Base-by-base conservation (phyloP, 1,140 invertebrate species). In the Scaptomyza hsui region DNA sequence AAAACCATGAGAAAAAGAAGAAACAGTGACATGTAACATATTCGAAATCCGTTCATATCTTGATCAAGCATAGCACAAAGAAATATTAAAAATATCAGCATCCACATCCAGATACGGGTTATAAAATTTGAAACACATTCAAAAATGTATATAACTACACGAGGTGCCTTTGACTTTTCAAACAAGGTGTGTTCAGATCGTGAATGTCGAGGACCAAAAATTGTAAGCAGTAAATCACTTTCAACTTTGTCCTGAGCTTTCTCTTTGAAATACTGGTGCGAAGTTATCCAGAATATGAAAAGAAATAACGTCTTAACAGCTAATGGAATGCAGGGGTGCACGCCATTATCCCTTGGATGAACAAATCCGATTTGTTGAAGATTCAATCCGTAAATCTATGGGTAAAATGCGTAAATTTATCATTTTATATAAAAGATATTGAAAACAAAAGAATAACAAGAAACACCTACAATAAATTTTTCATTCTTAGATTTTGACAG, bases 1-100 rank as follows among this genome's bases (percentile, higher is more conserved):
- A 99, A 99, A 61, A 96, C 95, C 39, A 98, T 93, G 47, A 99
- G 94, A 90, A 99, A 99, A 7, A 96, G 93, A 10, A 99, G 94
- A 90, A 99, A 99, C 2, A 99, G 93, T 21, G 96, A 95, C 97
- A 99, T 99, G 83, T 99, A 99, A 62, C 99, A 95, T 64, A 99
- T 98, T 56, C 98, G 93, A 92, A 99, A 99, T 56, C 97, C 95
- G 3, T 98, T 99, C 94, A 99, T 98, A 56, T 95, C 92, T 61
- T 97, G 94, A 9, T 96, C 96, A 78, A 95, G 95, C 73, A 98
- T 94, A 0, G 97, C 97, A 80, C 99, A 98, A 0, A 97, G 94
- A 90, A 99, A 97, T 7, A 99, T 93, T 93, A 98, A 97, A 48
- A 95, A 95, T 13, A 97, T 96, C 1, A 99, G 96, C 13, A 99